Evolutionary conservation across 2,888 invertebrate genomes (phyloP).

Genomic region (Lepidocyrtoides sp.): DNA sequence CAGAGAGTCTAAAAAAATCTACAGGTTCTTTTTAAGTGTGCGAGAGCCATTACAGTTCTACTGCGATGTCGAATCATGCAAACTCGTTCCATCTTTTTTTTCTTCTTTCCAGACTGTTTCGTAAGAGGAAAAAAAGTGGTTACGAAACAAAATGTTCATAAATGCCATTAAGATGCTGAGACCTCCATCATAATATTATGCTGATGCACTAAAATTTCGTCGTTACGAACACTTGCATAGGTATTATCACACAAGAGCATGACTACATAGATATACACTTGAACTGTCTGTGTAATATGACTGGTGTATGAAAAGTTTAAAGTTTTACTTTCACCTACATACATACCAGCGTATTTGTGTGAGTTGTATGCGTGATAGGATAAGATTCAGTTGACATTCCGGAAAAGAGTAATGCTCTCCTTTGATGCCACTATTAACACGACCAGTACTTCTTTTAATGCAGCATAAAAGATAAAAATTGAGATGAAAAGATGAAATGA

Average conservation of each 20-base stretch:
- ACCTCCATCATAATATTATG: constrained; percentile 69
- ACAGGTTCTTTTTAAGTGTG: constrained; percentile 71
- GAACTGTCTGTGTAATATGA: too few species aligned
- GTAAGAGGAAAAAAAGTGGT: constrained; percentile 43
- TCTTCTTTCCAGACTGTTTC: background rate
- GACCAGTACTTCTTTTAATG: constrained; percentile 57
- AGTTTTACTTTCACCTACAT: background rate
- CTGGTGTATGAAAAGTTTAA: too few species aligned
- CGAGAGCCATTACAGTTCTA: constrained; percentile 71
- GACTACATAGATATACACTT: background rate
- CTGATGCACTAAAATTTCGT: constrained; percentile 77
- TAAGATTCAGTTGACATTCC: constrained; percentile 64
- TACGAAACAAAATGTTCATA: constrained; percentile 67
- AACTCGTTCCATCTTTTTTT: constrained; percentile 25
- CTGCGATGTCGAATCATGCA: constrained; percentile 75
- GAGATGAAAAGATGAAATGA: constrained; percentile 68
- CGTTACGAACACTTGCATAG: constrained; percentile 74
- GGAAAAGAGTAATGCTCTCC: constrained; percentile 50
- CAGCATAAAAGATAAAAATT: constrained; percentile 65
- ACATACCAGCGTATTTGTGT: background rate
- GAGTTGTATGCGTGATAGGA: background rate
- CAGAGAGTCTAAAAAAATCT: constrained; percentile 45
- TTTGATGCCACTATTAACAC: constrained; percentile 7
- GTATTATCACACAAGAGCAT: background rate
- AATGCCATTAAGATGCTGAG: constrained; percentile 74